These are phyloP conservation scores for Xiphias gladius DNA, from an alignment of 2,113 vertebrate genomes.

Conservation along the genomic window DNA sequence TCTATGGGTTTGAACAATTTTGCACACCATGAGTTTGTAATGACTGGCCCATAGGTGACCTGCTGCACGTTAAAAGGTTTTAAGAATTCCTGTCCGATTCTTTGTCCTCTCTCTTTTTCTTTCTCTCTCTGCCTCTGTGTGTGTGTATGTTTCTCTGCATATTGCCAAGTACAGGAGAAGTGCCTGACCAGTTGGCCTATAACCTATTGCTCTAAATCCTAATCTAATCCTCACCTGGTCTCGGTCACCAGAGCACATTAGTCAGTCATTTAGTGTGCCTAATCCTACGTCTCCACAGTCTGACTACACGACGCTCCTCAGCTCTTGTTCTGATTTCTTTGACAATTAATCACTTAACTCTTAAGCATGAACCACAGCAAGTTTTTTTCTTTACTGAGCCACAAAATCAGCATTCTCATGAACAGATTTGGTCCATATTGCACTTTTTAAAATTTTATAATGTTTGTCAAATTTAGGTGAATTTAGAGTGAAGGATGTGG, in stretches of 20 bases:
- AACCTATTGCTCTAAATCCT: slow-evolving; percentile 78
- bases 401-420: background rate
- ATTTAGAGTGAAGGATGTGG: background rate
- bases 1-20: slow-evolving; percentile 8
- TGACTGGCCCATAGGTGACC: background rate
- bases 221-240: slow-evolving; percentile 76
- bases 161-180: slow-evolving; percentile 37
- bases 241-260: slow-evolving; percentile 75
- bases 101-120: background rate
- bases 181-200: slow-evolving; percentile 40
- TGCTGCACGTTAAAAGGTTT: slow-evolving; percentile 15
- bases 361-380: slow-evolving; percentile 1
- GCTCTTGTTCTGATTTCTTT: slow-evolving; percentile 48
- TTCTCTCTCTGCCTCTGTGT: slow-evolving; percentile 8
- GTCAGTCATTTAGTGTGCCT: slow-evolving; percentile 66
- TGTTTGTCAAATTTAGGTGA: background rate
- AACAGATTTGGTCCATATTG: background rate
- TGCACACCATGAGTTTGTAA: background rate
- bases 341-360: slow-evolving; percentile 51
- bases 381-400: background rate
- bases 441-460: background rate
- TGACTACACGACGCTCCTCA: slow-evolving; percentile 40
- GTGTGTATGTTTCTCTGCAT: slow-evolving; percentile 12
- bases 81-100: background rate
- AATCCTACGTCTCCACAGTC: slow-evolving; percentile 72